Conservation (phyloP, 64 coral and sea anemone genomes). For the Astreopora myriophthalma region DNA sequence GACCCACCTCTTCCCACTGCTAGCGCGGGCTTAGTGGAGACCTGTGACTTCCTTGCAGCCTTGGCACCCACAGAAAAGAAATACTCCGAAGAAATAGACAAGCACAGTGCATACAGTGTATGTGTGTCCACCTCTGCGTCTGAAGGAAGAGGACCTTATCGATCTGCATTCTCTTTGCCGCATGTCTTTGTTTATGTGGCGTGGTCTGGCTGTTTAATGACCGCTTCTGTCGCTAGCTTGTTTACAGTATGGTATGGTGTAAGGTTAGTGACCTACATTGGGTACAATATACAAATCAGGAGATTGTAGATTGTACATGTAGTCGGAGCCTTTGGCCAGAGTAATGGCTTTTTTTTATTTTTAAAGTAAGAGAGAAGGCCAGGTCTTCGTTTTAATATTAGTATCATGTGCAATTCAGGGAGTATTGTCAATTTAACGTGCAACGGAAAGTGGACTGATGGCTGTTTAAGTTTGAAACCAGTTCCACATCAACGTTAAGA, state of each 20-base stretch:
- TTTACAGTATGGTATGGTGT: constrained; percentile 61
- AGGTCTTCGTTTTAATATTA: too few species aligned
- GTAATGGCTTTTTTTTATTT: too few species aligned
- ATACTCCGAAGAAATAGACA: not conserved
- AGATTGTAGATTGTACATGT: too few species aligned
- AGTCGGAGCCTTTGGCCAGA: too few species aligned
- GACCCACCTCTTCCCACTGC: not conserved
- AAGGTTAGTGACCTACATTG: constrained; percentile 2
- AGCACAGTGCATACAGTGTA: not conserved
- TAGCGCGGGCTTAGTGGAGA: not conserved
- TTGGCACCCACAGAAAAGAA: not conserved
- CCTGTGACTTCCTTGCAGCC: not conserved
- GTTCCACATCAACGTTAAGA: too few species aligned
- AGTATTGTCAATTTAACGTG: too few species aligned
- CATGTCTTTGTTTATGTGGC: constrained; percentile 36
- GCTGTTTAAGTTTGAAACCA: too few species aligned
- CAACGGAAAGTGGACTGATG: too few species aligned
- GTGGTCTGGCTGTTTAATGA: constrained; percentile 51
- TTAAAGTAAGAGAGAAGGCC: too few species aligned
- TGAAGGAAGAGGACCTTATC: not conserved
- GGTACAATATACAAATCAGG: too few species aligned
- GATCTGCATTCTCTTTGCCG: not conserved
- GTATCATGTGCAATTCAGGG: too few species aligned
- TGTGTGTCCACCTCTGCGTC: not conserved
- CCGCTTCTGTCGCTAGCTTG: not conserved